phyloP scores from a whole-genome alignment of 2,888 invertebrate species.

The Microctonus aethiopoides region DNA sequence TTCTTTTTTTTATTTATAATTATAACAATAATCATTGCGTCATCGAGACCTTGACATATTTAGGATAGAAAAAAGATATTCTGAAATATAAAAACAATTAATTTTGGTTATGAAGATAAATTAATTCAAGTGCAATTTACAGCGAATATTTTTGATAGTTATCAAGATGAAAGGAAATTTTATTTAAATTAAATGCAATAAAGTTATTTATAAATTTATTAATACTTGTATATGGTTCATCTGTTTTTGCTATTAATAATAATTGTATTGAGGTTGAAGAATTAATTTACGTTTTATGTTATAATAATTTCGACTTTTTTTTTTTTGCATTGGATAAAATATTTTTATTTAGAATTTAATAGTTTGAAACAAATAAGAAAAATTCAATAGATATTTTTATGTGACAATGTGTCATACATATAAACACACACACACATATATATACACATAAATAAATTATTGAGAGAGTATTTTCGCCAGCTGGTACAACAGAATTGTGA shows the following conservation, averaged over 20 bases:
- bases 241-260: slow-evolving; percentile 57
- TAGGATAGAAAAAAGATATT: neutral
- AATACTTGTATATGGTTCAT: neutral
- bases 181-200: neutral
- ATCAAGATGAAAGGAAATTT: neutral
- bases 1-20: neutral
- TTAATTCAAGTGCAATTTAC: no score
- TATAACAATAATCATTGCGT: neutral
- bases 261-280: slow-evolving; percentile 61
- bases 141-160: no score
- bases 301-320: no score
- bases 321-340: neutral
- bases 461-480: slow-evolving; percentile 61
- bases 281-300: slow-evolving; percentile 36
- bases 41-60: neutral
- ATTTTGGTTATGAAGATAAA: neutral
- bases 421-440: no score
- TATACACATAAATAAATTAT: no score
- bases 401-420: no score
- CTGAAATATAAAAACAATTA: neutral
- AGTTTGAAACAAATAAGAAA: no score
- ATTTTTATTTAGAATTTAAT: no score
- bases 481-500: slow-evolving; percentile 38
- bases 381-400: no score
- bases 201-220: neutral